Base-by-base conservation (phyloP, 2,113 vertebrate species). In the Panthera uncia region DNA sequence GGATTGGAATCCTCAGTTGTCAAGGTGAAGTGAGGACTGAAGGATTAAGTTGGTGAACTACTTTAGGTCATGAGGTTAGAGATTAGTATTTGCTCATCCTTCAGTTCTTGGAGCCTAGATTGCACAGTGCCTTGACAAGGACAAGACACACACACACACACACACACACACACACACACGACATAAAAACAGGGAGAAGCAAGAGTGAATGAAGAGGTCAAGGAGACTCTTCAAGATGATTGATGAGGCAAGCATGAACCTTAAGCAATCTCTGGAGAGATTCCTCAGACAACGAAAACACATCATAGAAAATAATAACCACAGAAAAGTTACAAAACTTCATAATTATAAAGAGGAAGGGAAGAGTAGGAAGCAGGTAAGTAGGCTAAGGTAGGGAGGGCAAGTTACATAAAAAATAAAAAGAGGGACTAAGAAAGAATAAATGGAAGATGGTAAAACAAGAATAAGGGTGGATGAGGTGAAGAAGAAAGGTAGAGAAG, bases 381-480 rank as follows among this genome's bases (percentile, higher is more conserved):
- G 38, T 11, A 4, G 1, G 7, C 5, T 76, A 18, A 5, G 11
- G 4, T 1, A 48, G 6, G 36, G 29, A 80, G 21, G 1, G 31
- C 0, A 50, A 85, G 41, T 76, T 31, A 45, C 3, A 5, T 27
- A 23, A 36, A 38, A 74, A 50, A 50, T 12, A 55, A 41, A 41
- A 76, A 41, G 4, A 66, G 8, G 14, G 4, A 9, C 27, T 90
- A 57, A 81, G 29, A 8, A 80, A 38, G 18, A 15, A 55, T 48
- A 55, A 41, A 38, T 4, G 69, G 6, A 55, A 48, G 76, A 96
- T 14, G 7, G 23, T 25, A 31, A 83, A 21, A 57, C 13, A 80
- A 80, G 31, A 50, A 7, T 15, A 65, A 82, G 36, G 79, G 82
- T 7, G 36, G 45, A 29, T 45, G 38, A 1, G 45, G 63, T 23